phyloP scores from a whole-genome alignment of 2,113 vertebrate genomes.

The Hippocampus barbouri region DNA sequence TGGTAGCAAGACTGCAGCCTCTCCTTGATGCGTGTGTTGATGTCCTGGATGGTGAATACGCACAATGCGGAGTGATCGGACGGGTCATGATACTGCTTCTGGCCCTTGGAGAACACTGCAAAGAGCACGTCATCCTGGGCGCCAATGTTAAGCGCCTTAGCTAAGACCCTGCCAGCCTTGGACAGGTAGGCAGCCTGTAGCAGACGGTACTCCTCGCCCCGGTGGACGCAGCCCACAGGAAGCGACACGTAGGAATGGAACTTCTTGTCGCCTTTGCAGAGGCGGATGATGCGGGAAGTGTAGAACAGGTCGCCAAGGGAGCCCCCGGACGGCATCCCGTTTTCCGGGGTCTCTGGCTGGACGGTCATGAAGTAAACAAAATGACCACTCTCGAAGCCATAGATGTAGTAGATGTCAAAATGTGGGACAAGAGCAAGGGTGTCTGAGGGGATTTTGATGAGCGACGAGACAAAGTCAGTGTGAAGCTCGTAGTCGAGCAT shows the following conservation, averaged over 20 bases:
- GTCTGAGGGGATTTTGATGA: constrained; percentile 95
- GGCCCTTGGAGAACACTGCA: constrained; percentile 94
- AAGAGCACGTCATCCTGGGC: constrained; percentile 87
- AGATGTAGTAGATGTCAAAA: constrained; percentile 95
- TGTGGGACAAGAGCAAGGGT: constrained; percentile 87
- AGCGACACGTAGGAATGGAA: constrained; percentile 96
- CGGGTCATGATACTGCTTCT: constrained; percentile 89
- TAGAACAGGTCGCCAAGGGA: constrained; percentile 87
- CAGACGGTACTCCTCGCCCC: constrained; percentile 86
- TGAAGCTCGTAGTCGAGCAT: constrained; percentile 97
- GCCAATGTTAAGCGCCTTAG: constrained; percentile 81
- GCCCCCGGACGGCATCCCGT: constrained; percentile 72
- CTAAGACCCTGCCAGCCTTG: constrained; percentile 81
- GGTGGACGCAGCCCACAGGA: constrained; percentile 84
- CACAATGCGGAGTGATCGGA: constrained; percentile 89
- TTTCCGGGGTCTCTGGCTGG: constrained; percentile 89
- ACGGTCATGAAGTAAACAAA: constrained; percentile 94
- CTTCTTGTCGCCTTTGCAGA: constrained; percentile 94
- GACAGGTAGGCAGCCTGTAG: constrained; percentile 89
- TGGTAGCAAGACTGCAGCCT: constrained; percentile 94
- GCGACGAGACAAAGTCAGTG: constrained; percentile 94
- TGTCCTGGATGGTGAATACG: constrained; percentile 82
- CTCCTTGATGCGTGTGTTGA: constrained; percentile 89
- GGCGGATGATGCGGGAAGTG: constrained; percentile 89
- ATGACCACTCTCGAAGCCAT: constrained; percentile 85